Percentiles rank a stretch among this genome's conserved stretches.
Evolutionary conservation across 2,113 vertebrate species (phyloP).

Genomic region (Oxygymnocypris stewartii): DNA sequence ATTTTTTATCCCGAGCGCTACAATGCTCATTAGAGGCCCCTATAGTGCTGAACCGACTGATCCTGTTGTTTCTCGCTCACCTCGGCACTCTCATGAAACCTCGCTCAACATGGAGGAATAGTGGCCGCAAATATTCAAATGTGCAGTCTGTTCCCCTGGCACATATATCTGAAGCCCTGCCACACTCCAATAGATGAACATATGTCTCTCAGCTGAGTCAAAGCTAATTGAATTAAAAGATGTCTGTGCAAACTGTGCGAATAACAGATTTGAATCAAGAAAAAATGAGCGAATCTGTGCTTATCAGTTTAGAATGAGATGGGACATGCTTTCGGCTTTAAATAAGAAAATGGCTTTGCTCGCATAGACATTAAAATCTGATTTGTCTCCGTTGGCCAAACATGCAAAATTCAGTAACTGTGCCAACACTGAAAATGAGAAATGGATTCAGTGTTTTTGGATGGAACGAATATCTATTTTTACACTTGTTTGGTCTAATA

Average conservation of each 20-base stretch:
- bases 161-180: slow-evolving; percentile 36
- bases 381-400: neutral
- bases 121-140: slow-evolving; percentile 48
- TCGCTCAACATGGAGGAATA: slow-evolving; percentile 19
- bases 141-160: slow-evolving; percentile 52
- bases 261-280: slow-evolving; percentile 18
- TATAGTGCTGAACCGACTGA: slow-evolving; percentile 5
- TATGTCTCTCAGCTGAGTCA: slow-evolving; percentile 53
- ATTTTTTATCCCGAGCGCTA: neutral
- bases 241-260: slow-evolving; percentile 25
- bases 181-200: slow-evolving; percentile 49
- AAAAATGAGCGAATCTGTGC: neutral
- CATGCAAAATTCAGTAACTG: neutral
- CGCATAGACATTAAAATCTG: neutral
- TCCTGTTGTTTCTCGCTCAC: slow-evolving; percentile 36
- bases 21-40: slow-evolving; percentile 37
- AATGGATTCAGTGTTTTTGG: neutral
- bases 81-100: slow-evolving; percentile 17
- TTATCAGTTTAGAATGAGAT: neutral
- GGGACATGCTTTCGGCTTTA: neutral
- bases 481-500: neutral
- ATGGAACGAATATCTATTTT: neutral
- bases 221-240: slow-evolving; percentile 52
- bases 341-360: neutral
- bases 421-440: neutral